Evolutionary conservation across 2,888 invertebrate species (phyloP), one percentile per base, ranked within the genome.

Genomic region (Erebia ligea): DNA sequence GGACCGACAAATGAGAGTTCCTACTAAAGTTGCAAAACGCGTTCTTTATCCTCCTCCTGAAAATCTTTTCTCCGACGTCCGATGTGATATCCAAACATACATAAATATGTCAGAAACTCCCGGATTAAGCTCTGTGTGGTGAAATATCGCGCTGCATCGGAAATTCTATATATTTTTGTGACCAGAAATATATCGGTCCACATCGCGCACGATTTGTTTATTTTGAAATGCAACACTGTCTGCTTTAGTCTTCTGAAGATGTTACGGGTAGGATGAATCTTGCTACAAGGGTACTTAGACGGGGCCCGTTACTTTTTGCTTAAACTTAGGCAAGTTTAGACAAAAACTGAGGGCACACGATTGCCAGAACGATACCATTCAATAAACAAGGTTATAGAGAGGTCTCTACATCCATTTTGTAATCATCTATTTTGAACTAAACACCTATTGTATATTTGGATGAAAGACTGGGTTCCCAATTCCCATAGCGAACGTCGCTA

Each of bases 91-190:
- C 59, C 40, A 67, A 67, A 67, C 67, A 58, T 34, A 58, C 50
- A 67, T 67, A 67, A 67, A 67, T 67, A 59, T 67, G 67, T 42
- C 59, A 40, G 58, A 61, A 67, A 67, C 42, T 52, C 61, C 61
- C n/a, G 52, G 40, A 50, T 67, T 61, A 67, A 25, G 50, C 67
- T 67, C 15, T 15, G 62, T 21, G 62, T 67, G 59, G 59, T 50
- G 48, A 61, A 61, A 67, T 67, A 61, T 67, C 61, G 52, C 61
- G 67, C 34, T 67, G 48, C 52, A 61, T 59, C 52, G 67, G 59
- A 61, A 61, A 67, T 17, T 67, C 50, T 68, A 63, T 63, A 56
- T 69, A 68, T 62, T 68, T 68, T 63, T 54, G 62, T 63, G 50
- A 25, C 52, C 62, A 69, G 63, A 69, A 63, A 69, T 63, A 42